Evolutionary conservation across 2,888 invertebrate species (phyloP), one percentile per base, ranked within the genome.

Genomic region (Carabus problematicus): DNA sequence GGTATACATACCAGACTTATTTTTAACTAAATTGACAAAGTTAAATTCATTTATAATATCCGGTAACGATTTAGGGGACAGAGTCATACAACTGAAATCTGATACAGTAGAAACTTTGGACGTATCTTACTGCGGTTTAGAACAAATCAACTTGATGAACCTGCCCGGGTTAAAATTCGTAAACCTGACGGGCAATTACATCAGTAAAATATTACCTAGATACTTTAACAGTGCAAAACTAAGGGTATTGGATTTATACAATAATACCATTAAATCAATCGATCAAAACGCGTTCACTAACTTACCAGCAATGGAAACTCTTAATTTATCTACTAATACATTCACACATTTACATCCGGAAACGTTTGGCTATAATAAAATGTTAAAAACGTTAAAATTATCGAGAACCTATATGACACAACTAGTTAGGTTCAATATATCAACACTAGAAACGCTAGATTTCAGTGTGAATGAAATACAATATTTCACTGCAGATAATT

Each of bases 311-410:
- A 77, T 92, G 4, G 85, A 86, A 74, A 79, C 82, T 71, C 80
- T 92, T 60, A 90, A 92, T 79, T 79, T 92, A 72, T 91, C 92
- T 0, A 86, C 85, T 79, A 92, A 92, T 78, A 87, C 87, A 78
- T 84, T 92, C 64, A 84, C 85, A 0, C 76, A 79, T 6, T 77
- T 92, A 72, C 86, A 88, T 66, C 84, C 86, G 72, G 84, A 86
- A 55, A 82, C 86, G 1, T 86, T 92, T 73, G 78, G 83, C 42
- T 84, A 87, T 72, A 90, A 88, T 79, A 84, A 86, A 12, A 83
- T 85, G 1, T 78, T 93, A 39, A 84, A 84, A 4, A 82, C 84
- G 59, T 78, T 92, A 11, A 89, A 88, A 77, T 76, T 92, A 43
- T 88, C 91, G 3, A 84, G 88, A 74, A 91, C 90, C 77, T 89